phyloP scores from a whole-genome alignment of 2,888 invertebrate species.

The Ornithoptera priamus region DNA sequence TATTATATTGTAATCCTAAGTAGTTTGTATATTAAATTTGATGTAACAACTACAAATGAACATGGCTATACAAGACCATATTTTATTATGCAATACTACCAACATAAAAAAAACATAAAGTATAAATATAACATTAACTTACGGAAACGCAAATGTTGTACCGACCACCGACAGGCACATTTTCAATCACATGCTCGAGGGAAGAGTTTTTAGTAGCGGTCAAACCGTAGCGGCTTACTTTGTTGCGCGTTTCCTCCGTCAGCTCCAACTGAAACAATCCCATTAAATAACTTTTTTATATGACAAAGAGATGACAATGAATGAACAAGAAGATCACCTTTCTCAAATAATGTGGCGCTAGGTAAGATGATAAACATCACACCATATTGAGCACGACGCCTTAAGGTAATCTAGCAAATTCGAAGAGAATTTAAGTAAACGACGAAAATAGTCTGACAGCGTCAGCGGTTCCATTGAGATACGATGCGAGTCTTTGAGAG shows the following conservation, averaged over 20 bases:
- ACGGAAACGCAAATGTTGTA: slow-evolving; percentile 73
- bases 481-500: too few species aligned
- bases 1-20: too few species aligned
- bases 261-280: slow-evolving; percentile 55
- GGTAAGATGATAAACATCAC: too few species aligned
- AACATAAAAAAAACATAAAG: background rate
- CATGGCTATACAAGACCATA: background rate
- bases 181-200: slow-evolving; percentile 75
- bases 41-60: background rate
- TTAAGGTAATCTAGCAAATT: too few species aligned
- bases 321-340: too few species aligned
- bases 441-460: too few species aligned
- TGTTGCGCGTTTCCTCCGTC: slow-evolving; percentile 55
- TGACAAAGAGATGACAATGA: too few species aligned
- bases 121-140: slow-evolving; percentile 37
- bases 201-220: slow-evolving; percentile 68
- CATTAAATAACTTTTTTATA: background rate
- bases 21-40: background rate
- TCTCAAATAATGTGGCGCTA: too few species aligned
- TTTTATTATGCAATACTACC: too few species aligned
- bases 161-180: slow-evolving; percentile 76
- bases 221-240: slow-evolving; percentile 68
- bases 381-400: too few species aligned
- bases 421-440: too few species aligned
- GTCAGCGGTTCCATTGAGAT: too few species aligned